Evolutionary conservation across 2,888 invertebrate species (phyloP), one percentile per base, ranked within the genome.

Genomic region (Epirrita christyi): DNA sequence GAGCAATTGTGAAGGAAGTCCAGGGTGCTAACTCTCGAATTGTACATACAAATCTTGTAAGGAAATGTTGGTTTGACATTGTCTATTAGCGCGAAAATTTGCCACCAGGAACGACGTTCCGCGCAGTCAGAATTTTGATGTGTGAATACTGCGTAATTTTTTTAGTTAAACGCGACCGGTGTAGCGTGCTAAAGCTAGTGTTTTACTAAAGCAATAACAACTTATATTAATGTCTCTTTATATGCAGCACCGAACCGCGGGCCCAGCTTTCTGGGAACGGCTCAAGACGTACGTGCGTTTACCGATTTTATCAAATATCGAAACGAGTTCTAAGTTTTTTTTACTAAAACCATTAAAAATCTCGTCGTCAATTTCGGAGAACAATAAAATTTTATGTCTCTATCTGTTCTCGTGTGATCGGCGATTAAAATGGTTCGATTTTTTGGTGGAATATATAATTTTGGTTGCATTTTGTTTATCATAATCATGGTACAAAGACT

Each of bases 311-410:
- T 77, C 77, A 70, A 76, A 75, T 73, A 70, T 75, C 76, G 71
- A 67, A 70, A 72, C 73, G 51, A 64, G 72, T 68, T 68, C 72
- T 67, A 67, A 66, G 52, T 70, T 66, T 64, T 67, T n/a, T 72
- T 67, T 56, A 65, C 52, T 66, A 58, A 59, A 66, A 65, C 56
- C 60, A 68, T 72, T 67, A 72, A 74, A 72, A 74, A 68, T 63
- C 59, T 64, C 56, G 61, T 62, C 66, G 65, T 63, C 59, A 67
- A 70, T 71, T 59, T 78, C 78, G 66, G 60, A 59, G 75, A 75
- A 77, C 69, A 68, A 76, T 82, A 81, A 82, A 82, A 82, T 82
- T 80, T 82, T 80, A 82, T 82, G 78, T 76, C 82, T 81, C 68
- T 73, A 78, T 78, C 75, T 74, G 67, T 57, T 57, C 37, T 67